These are phyloP conservation scores for Cyprinodon variegatus DNA, from an alignment of 2,113 vertebrate species.

Conservation along the genomic window DNA sequence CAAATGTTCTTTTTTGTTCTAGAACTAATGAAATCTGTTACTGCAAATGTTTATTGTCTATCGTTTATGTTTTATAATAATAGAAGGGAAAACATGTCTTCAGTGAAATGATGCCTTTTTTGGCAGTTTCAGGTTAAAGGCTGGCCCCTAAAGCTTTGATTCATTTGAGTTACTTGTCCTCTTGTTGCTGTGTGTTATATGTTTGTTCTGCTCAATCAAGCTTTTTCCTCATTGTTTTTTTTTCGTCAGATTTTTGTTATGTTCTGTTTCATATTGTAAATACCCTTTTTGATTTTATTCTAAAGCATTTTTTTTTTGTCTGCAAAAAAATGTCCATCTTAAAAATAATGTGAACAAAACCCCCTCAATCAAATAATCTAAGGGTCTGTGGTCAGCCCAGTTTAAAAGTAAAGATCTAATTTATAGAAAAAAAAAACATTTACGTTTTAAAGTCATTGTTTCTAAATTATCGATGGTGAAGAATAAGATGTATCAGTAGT, in stretches of 20 bases:
- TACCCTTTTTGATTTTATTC: conserved; percentile 7
- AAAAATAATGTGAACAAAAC: conserved; percentile 1
- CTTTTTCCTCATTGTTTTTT: conserved; percentile 33
- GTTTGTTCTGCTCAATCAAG: conserved; percentile 41
- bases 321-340: conserved; percentile 63
- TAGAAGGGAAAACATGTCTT: neutral
- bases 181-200: conserved; percentile 54
- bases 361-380: neutral
- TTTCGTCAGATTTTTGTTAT: conserved; percentile 27
- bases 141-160: conserved; percentile 56
- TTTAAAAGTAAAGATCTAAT: neutral
- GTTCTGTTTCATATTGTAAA: conserved; percentile 28
- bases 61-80: conserved; percentile 11
- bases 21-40: conserved; percentile 9
- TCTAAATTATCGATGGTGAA: neutral
- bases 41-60: conserved; percentile 12
- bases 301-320: conserved; percentile 23
- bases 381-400: neutral
- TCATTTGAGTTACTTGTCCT: conserved; percentile 62
- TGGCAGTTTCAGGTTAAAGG: conserved; percentile 43
- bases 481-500: neutral
- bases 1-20: neutral
- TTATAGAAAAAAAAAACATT: neutral
- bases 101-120: neutral
- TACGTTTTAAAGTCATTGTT: neutral